Conservation (phyloP, 2,113 vertebrate species). For the Thamnophis sirtalis region DNA sequence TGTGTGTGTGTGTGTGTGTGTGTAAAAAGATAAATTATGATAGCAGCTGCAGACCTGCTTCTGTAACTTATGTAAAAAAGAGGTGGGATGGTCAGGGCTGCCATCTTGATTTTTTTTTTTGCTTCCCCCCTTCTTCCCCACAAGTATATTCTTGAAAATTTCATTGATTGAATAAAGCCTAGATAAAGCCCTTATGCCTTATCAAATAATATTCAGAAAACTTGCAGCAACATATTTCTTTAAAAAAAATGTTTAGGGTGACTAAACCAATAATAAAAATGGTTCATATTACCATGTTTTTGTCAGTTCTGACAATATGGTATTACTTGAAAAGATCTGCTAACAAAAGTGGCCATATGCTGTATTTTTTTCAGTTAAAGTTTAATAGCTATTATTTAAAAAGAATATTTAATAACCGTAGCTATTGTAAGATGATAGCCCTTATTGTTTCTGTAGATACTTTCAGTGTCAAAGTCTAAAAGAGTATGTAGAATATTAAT, state of each 20-base stretch:
- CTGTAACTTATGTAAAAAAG: not conserved
- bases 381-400: not conserved
- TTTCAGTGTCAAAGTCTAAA: slow-evolving; percentile 8
- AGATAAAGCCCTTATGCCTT: not conserved
- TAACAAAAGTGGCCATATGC: not conserved
- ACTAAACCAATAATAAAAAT: not conserved
- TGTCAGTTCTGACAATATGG: not conserved
- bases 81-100: not conserved
- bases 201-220: not conserved
- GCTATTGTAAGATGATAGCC: slow-evolving; percentile 35
- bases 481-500: slow-evolving; percentile 45
- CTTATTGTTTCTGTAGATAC: slow-evolving; percentile 19
- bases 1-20: too few species aligned
- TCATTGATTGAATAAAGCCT: not conserved
- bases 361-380: not conserved
- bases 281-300: not conserved
- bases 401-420: not conserved
- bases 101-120: not conserved
- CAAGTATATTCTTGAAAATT: not conserved
- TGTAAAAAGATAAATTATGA: not conserved
- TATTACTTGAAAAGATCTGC: not conserved
- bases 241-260: not conserved
- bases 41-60: not conserved
- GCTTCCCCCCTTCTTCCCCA: not conserved
- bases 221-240: not conserved